Percentiles rank a stretch among this genome's conserved stretches.
Conservation (phyloP, 2,113 vertebrate genomes). For the Scophthalmus maximus region DNA sequence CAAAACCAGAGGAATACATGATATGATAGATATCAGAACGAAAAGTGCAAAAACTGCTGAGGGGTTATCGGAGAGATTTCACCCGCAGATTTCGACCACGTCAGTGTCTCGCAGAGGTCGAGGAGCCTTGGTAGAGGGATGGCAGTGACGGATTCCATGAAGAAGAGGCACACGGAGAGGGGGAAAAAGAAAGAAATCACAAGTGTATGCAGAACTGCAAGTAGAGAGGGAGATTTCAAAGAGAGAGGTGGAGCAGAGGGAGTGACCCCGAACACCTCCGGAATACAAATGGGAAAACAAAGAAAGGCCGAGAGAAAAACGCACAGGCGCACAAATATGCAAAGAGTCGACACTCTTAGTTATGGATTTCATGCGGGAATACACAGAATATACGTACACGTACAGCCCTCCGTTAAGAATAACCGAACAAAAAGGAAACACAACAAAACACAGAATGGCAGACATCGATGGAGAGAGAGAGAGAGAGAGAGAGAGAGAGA, state of each 20-base stretch:
- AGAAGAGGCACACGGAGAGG: no score
- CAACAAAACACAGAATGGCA: conserved; percentile 1
- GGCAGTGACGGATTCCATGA: conserved; percentile 16
- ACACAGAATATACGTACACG: not conserved
- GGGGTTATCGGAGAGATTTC: conserved; percentile 9
- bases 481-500: not conserved
- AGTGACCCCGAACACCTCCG: not conserved
- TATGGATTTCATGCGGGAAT: conserved; percentile 5
- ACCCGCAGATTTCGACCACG: not conserved
- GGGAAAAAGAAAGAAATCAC: not conserved
- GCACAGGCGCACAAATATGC: no score
- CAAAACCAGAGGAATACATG: no score
- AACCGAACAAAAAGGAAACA: conserved; percentile 12
- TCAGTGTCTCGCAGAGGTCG: conserved; percentile 1
- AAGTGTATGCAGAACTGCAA: not conserved
- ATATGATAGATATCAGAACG: not conserved
- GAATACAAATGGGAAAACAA: conserved; percentile 26
- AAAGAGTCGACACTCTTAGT: not conserved
- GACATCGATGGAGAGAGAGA: not conserved
- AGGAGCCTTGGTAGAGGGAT: no score
- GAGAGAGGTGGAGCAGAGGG: not conserved
- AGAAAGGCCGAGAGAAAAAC: not conserved
- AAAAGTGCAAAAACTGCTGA: not conserved
- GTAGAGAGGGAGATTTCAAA: not conserved
- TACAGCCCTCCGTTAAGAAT: conserved; percentile 8